phyloP scores from a whole-genome alignment of 2,888 invertebrate genomes.

The Boloria euphrosyne region DNA sequence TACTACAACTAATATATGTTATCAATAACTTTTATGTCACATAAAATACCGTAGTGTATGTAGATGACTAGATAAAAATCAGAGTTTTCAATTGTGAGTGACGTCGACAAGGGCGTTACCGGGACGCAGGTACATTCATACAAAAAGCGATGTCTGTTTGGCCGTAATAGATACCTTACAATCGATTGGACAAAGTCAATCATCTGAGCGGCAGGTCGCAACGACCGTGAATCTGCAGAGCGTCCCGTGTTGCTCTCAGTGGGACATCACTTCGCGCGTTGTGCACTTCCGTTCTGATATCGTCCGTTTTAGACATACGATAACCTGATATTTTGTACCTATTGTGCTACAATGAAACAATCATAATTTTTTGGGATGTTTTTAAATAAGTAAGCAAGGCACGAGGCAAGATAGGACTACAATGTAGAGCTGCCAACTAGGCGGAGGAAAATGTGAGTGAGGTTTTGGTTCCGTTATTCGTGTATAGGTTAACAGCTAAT shows the following conservation, averaged over 20 bases:
- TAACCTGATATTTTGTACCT: constrained; percentile 27
- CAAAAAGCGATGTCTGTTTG: constrained; percentile 55
- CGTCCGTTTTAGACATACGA: constrained; percentile 30
- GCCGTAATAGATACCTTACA: constrained; percentile 62
- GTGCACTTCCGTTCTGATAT: constrained; percentile 65
- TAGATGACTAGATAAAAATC: constrained; percentile 47
- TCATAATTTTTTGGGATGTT: constrained; percentile 48
- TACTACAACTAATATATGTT: constrained; percentile 25
- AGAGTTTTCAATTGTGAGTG: constrained; percentile 54
- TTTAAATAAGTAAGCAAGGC: constrained; percentile 52
- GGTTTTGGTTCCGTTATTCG: constrained; percentile 26
- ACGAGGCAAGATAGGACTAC: constrained; percentile 56
- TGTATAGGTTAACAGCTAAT: neutral
- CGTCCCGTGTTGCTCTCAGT: constrained; percentile 57
- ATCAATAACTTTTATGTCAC: constrained; percentile 33
- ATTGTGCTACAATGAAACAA: constrained; percentile 47
- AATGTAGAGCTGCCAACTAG: constrained; percentile 75
- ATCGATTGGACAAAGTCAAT: constrained; percentile 79
- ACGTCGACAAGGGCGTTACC: constrained; percentile 60
- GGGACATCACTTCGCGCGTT: constrained; percentile 59
- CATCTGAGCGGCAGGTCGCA: constrained; percentile 70
- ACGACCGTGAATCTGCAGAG: constrained; percentile 77
- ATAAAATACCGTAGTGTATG: constrained; percentile 37
- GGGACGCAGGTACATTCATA: constrained; percentile 49
- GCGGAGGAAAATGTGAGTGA: constrained; percentile 76